Evolutionary conservation across 1,140 invertebrate genomes (phyloP), one percentile per base, ranked within the genome.

Genomic region (Drosophila nasuta): DNA sequence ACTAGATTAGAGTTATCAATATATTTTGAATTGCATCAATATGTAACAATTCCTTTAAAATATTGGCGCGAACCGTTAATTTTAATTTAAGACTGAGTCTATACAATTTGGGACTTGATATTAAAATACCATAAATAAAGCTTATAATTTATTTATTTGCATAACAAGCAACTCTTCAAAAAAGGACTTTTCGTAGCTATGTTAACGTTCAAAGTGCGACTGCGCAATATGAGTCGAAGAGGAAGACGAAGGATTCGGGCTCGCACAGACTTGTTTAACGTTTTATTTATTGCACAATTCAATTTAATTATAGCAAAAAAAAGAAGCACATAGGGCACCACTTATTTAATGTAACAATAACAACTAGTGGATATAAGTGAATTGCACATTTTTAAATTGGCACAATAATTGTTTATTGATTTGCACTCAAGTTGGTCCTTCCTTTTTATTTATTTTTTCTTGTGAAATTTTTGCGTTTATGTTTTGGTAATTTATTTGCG

Each of bases 231-330:
- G 25, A 63, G 43, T 7, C 13, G 15, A 33, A 49, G 66, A 63
- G 54, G 72, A 46, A 63, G 58, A 75, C 65, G 11, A 45, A 51
- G 25, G 25, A 49, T 70, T 75, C 33, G 43, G 56, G 72, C 72
- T 63, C 72, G 66, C 72, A 75, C 58, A 57, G 63, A 63, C 58
- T 75, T 75, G 66, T 75, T 75, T 75, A 75, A 75, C 66, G 72
- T 70, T 75, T 69, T 63, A 65, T 63, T 75, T 70, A 75, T 63
- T 70, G 72, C 72, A 75, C 72, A 75, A 70, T 75, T 70, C 63
- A 52, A 69, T 70, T 75, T 70, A 57, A 75, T 75, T 75, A 25
- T 25, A 25, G 20, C 20, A 58, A 57, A n/a, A 49, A 68, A 62
- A 74, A 67, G 6, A 70, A 33, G 58, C 58, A 75, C 72, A 69